phyloP scores from a whole-genome alignment of 1,140 invertebrate genomes.

The Ctenoplectra terminalis region DNA sequence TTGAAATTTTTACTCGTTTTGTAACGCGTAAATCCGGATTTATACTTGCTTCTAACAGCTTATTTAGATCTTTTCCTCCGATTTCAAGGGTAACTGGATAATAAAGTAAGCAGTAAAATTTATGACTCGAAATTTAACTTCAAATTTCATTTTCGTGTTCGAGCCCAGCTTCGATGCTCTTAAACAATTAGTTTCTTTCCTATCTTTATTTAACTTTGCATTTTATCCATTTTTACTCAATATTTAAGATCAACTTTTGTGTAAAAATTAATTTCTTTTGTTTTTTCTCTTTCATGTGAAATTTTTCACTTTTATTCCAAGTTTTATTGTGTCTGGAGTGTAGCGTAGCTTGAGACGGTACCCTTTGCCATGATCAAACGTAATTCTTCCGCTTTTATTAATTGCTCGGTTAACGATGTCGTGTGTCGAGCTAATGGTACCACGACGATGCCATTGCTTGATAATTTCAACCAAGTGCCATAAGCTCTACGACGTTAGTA shows the following conservation, averaged over 20 bases:
- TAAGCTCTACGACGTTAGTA: background rate
- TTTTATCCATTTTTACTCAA: too few relatives aligned
- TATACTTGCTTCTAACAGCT: background rate
- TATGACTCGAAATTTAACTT: background rate
- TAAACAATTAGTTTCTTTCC: too few relatives aligned
- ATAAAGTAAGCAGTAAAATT: background rate
- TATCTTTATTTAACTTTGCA: too few relatives aligned
- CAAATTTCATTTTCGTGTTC: too few relatives aligned
- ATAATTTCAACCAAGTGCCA: conserved; percentile 44
- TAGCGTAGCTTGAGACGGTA: background rate
- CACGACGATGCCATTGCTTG: conserved; percentile 45
- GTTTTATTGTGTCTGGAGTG: background rate
- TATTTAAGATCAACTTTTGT: too few relatives aligned
- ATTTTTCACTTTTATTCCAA: background rate
- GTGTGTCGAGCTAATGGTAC: too few relatives aligned
- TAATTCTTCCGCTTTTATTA: conserved; percentile 6
- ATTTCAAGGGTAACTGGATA: background rate
- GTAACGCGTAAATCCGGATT: background rate
- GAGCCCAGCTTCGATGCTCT: too few relatives aligned
- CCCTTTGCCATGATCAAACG: background rate
- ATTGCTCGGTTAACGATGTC: conserved; percentile 8
- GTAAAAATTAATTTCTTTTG: too few relatives aligned
- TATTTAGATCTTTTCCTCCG: background rate
- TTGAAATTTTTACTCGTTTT: background rate
- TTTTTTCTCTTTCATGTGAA: too few relatives aligned